Evolutionary conservation across 2,797 vertebrate species (phyloP), one percentile per base, ranked within the genome.

Genomic region (Sebastolobus alascanus): DNA sequence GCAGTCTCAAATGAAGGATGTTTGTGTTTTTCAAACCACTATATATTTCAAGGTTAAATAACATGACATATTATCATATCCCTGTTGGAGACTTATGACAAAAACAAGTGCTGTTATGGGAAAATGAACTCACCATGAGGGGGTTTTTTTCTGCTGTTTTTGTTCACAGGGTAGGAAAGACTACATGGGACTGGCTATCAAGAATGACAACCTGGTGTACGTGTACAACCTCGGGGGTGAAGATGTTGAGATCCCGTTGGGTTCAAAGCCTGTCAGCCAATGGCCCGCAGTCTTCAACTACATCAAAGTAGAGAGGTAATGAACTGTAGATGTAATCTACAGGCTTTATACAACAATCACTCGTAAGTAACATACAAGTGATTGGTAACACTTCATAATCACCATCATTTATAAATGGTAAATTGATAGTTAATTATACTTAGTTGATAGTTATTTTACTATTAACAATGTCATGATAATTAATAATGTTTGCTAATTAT

Each of bases 231-330:
- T 99, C 67, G 98, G 97, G 1, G 93, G 79, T 0, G 97, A 97
- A 77, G 97, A 98, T 0, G 96, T 99, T 31, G 98, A 99, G 90
- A 98, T 99, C 90, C 94, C 97, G 0, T 93, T 99, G 85, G 95
- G 97, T 67, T 98, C 98, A 68, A 99, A 98, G 84, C 98, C 98
- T 4, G 94, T 99, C 89, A 99, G 97, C 89, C 97, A 97, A 60
- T 99, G 98, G 98, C 98, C 98, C 18, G 95, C 97, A 6, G 95
- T 98, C 85, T 99, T 99, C 93, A 99, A 98, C 93, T 96, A 97
- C 75, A 93, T 99, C 91, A 99, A 97, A 97, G 96, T 98, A 66
- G 99, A 99, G 90, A 98, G 98, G 98, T 99, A 96, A 59, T 35
- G 6, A 31, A 58, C 38, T 54, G 58, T n/a, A 35, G 35, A 1